Base-by-base conservation (phyloP, 2,797 vertebrate species). In the Todus mexicanus region DNA sequence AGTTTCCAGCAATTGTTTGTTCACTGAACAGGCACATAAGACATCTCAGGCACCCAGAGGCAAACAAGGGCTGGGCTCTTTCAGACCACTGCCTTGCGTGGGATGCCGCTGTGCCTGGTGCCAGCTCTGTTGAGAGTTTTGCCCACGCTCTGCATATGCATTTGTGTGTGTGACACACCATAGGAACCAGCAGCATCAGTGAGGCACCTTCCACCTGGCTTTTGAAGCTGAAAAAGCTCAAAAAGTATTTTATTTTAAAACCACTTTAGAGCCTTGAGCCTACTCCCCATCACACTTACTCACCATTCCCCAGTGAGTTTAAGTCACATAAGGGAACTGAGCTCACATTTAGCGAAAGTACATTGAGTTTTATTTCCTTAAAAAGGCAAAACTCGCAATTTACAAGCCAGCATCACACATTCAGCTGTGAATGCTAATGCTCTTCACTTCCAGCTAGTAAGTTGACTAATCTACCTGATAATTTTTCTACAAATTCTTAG, bases 131-230 rank as follows among this genome's bases (percentile, higher is more conserved):
- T 22, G 16, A 27, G 21, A 84, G 7, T 5, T 75, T 71, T 56
- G 12, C 14, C 35, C 17, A 9, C 0, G 0, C 6, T 56, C 11
- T 53, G 21, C 9, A 20, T 8, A 11, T 8, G 2, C 11, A 3
- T n/a, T 19, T 37, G 2, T 7, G 4, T 25, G 6, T 29, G 16
- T 22, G 2, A 54, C 21, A 59, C 8, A 25, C 22, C 47, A 4
- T 14, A 3, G 15, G 15, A 91, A 70, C 35, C 31, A 31, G 17
- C 19, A 77, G 13, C 2, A 35, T 25, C 8, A 61, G 25, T 10
- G 6, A 43, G 27, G 15, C 31, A 6, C 33, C 17, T 57, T 54
- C 38, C 10, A 88, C 54, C 4, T 54, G 11, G 9, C 42, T 43
- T 80, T 54, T 19, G 8, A 18, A 72, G 5, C 6, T 47, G 7